Base-by-base conservation (phyloP, 2,113 vertebrate genomes). In the Apteryx mantelli region DNA sequence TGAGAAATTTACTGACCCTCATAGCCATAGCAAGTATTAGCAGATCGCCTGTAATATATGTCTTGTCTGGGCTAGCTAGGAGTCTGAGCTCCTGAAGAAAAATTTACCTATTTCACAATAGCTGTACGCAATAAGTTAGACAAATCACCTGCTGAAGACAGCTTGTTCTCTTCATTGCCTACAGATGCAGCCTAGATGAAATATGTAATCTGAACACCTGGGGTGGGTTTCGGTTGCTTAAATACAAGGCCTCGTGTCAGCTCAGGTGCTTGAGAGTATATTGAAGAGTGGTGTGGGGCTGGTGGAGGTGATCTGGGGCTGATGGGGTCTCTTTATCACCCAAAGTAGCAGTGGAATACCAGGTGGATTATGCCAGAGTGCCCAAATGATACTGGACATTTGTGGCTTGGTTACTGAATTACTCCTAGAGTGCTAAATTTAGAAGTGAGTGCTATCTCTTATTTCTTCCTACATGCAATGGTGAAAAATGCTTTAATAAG, bases 231-330 rank as follows among this genome's bases (percentile, higher is more conserved):
- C 18, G 25, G 4, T n/a, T 36, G n/a, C 9, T 88, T 63, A 88
- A 93, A 65, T 86, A n/a, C 0, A n/a, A 69, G 18, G 12, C 9
- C 26, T 74, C 1, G 0, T 0, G 1, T 4, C 0, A 5, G 1
- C 16, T 53, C 2, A 25, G 19, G 2, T 55, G 21, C 1, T 85
- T 64, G 2, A 26, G 12, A 3, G 14, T 76, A 7, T 7, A 46
- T 69, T 3, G 14, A 46, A 86, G 17, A 2, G 9, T 1, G 6
- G 6, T 2, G 3, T 60, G 32, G 13, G 18, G 21, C 25, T 92
- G 22, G 53, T 2, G 7, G 63, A 63, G 11, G 4, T 73, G 53
- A 32, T 2, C 28, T 6, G 4, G 30, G 26, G 25, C 9, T 50
- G 32, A 7, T 69, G 16, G 11, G 16, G 26, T 7, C 18, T 1